Conservation (phyloP, 1,140 invertebrate genomes). For the Zaprionus kolodkinae region DNA sequence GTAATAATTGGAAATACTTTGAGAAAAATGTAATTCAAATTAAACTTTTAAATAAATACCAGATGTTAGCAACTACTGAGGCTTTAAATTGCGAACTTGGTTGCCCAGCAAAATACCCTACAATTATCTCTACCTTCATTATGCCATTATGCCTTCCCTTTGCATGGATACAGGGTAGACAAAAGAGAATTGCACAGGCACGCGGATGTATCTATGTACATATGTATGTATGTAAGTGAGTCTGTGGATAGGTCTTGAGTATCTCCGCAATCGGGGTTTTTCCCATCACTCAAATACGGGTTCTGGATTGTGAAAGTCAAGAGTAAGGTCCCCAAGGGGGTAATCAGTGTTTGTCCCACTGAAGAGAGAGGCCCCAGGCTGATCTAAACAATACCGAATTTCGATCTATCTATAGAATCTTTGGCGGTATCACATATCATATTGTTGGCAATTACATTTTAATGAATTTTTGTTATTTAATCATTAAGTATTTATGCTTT, state of each 20-base stretch:
- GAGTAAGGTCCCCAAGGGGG: conserved; percentile 16
- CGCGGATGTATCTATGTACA: conserved; percentile 24
- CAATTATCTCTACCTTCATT: not conserved
- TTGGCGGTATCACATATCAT: not conserved
- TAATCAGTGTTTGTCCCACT: conserved; percentile 12
- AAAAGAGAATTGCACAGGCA: conserved; percentile 47
- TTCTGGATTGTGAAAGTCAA: conserved; percentile 47
- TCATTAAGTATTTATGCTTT: not conserved
- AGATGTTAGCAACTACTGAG: not conserved
- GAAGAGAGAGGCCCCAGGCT: conserved; percentile 16
- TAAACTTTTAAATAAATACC: not conserved
- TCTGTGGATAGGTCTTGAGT: conserved; percentile 20
- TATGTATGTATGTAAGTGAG: not conserved
- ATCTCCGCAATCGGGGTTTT: conserved; percentile 53
- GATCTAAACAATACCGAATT: not conserved
- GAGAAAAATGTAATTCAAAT: not conserved
- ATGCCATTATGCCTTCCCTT: not conserved
- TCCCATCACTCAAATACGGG: conserved; percentile 37
- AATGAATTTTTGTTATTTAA: conserved; percentile 11
- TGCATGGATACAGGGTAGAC: not conserved
- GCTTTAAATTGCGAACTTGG: not conserved
- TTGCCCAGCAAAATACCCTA: not conserved
- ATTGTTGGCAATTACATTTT: conserved; percentile 18
- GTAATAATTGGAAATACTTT: not conserved
- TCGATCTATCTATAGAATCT: conserved; percentile 10